A percentile compares a stretch with the other conserved stretches of the same genome.
Evolutionary conservation across 2,888 invertebrate species (phyloP).

Genomic region (Idaea straminata): DNA sequence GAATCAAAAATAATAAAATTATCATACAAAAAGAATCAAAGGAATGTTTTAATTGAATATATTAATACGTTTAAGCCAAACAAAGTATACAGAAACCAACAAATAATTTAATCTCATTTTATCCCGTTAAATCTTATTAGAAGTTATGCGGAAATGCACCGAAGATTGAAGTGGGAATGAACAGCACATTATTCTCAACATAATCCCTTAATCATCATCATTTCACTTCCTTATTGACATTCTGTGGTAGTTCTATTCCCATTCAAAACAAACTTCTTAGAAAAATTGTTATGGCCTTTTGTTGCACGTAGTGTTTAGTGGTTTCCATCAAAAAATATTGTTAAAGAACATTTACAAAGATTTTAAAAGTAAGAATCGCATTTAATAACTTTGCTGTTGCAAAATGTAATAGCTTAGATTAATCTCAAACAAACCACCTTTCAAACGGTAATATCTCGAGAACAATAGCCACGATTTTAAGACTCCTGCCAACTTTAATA

Average conservation of each 20-base stretch:
- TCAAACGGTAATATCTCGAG: constrained; percentile 14
- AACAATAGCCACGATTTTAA: constrained; percentile 15
- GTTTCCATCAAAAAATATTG: too few species aligned
- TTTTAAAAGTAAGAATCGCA: neutral
- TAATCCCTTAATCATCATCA: constrained; percentile 5
- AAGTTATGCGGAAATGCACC: constrained; percentile 12
- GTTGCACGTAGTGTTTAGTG: neutral
- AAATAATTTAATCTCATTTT: neutral
- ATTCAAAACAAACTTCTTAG: constrained; percentile 8
- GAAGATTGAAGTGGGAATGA: constrained; percentile 7
- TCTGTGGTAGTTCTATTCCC: neutral
- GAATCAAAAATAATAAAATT: neutral
- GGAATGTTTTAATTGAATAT: neutral
- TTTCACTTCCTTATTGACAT: constrained; percentile 5
- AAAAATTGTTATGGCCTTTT: neutral
- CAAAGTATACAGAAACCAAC: neutral
- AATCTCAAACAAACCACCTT: constrained; percentile 15
- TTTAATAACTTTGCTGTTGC: neutral
- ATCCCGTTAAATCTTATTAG: neutral
- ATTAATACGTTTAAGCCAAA: neutral
- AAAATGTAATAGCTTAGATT: constrained; percentile 6
- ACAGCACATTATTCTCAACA: constrained; percentile 7
- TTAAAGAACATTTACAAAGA: neutral
- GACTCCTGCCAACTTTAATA: constrained; percentile 14
- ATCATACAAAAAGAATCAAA: neutral